Evolutionary conservation across 1,140 invertebrate species (phyloP), one percentile per base, ranked within the genome.

Genomic region (Lineus longissimus): DNA sequence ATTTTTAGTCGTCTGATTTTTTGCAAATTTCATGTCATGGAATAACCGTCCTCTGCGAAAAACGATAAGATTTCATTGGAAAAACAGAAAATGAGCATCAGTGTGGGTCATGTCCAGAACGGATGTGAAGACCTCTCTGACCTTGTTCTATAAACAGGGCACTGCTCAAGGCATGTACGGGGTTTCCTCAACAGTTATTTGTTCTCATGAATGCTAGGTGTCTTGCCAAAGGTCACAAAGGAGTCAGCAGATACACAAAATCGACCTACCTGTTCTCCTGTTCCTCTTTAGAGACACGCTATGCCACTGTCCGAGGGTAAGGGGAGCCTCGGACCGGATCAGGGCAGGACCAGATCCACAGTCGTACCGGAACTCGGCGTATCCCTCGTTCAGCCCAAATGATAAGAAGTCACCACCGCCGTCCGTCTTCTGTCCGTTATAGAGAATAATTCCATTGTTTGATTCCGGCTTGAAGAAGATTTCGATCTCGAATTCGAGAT

Each of bases 401-500:
- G 91, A 87, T 4, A 97, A 84, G 75, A 92, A 96, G 77, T 96
- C 93, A 0, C 90, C 91, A 17, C 60, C 91, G 85, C 41, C 66
- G 33, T 22, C 65, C 73, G 54, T 70, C 70, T 72, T 70, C 61
- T 84, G 81, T 17, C 90, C 90, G 72, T 94, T 95, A 81, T 95
- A 97, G 0, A 97, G 78, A 23, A 97, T 87, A 47, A 96, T 81
- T 41, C 89, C 89, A 77, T 91, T 85, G 33, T 84, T 81, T 30
- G 81, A 84, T 74, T 91, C 88, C 0, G 95, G 92, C 78, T 91
- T 93, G 81, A 97, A 92, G 0, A 91, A 90, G 2, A 98, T 85
- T 78, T 94, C 89, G 60, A 97, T 89, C 70, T 91, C 89, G 70
- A 96, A 94, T 62, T 88, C 87, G 6, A 89, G 81, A 72, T 93